Percentiles rank a stretch among this genome's conserved stretches.
Conservation (phyloP, 2,113 vertebrate genomes). For the Nerophis lumbriciformis region DNA sequence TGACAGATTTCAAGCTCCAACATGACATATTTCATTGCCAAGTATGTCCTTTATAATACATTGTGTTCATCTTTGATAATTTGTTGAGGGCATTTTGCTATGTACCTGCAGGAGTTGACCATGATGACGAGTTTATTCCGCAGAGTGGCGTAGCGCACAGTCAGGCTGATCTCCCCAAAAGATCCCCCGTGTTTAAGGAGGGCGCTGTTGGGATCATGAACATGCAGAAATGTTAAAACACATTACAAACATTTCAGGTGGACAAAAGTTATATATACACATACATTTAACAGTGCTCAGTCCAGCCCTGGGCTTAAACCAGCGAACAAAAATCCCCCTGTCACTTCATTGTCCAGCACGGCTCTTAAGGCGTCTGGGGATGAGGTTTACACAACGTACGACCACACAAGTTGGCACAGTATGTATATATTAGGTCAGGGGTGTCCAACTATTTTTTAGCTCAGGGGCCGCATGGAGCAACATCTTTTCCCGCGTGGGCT, state of each 20-base stretch:
- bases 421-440: too few relatives aligned
- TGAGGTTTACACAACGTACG: too few relatives aligned
- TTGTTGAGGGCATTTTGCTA: background rate
- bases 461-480: too few relatives aligned
- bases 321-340: too few relatives aligned
- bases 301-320: too few relatives aligned
- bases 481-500: too few relatives aligned
- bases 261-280: too few relatives aligned
- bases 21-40: background rate
- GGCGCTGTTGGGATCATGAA: slow-evolving; percentile 36
- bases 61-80: background rate
- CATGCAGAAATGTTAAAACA: slow-evolving; percentile 2
- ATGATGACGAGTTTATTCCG: slow-evolving; percentile 81
- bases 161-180: slow-evolving; percentile 84
- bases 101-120: slow-evolving; percentile 83
- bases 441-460: too few relatives aligned
- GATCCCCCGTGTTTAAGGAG: slow-evolving; percentile 67
- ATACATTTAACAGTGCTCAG: too few relatives aligned
- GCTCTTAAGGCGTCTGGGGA: too few relatives aligned
- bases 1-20: background rate
- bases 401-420: too few relatives aligned
- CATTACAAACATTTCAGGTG: background rate
- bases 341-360: too few relatives aligned
- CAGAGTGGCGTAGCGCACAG: slow-evolving; percentile 77
- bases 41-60: background rate